phyloP scores from a whole-genome alignment of 2,113 vertebrate genomes.

The Taurulus bubalis region DNA sequence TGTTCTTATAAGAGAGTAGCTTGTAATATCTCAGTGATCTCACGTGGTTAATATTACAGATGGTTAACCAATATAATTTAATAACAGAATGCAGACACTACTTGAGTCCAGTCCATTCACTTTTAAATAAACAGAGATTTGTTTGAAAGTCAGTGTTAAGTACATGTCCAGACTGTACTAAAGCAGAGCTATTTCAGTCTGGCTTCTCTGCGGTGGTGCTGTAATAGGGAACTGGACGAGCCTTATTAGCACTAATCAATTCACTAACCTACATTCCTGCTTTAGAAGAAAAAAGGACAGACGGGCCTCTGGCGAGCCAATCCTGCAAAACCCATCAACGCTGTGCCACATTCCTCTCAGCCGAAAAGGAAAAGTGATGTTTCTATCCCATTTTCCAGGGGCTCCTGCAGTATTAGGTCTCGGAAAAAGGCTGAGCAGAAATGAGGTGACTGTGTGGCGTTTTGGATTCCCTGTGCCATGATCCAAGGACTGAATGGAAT shows the following conservation, averaged over 20 bases:
- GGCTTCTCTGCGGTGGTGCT: slow-evolving; percentile 46
- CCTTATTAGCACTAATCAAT: slow-evolving; percentile 73
- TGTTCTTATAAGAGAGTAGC: background rate
- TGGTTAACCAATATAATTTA: slow-evolving; percentile 61
- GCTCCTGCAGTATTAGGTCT: slow-evolving; percentile 53
- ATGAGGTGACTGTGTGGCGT: slow-evolving; percentile 47
- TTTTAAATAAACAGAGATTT: slow-evolving; percentile 66
- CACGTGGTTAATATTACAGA: slow-evolving; percentile 60
- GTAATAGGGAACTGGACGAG: slow-evolving; percentile 58
- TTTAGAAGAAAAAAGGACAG: slow-evolving; percentile 60
- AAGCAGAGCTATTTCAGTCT: slow-evolving; percentile 49
- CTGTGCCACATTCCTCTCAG: slow-evolving; percentile 73
- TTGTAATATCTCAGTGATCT: slow-evolving; percentile 34
- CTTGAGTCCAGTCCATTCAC: slow-evolving; percentile 41
- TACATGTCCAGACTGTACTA: slow-evolving; percentile 61
- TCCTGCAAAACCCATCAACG: slow-evolving; percentile 72
- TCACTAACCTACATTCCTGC: slow-evolving; percentile 69
- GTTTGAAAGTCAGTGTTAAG: slow-evolving; percentile 56
- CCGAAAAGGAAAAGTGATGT: slow-evolving; percentile 67
- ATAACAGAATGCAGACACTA: slow-evolving; percentile 56
- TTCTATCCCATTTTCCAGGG: slow-evolving; percentile 66
- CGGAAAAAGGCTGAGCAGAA: slow-evolving; percentile 59
- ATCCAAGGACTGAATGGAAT: slow-evolving; percentile 54
- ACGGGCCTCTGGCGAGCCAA: slow-evolving; percentile 43
- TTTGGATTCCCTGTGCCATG: slow-evolving; percentile 26